These are phyloP conservation scores for Caenorhabditis briggsae DNA, from an alignment of 1,140 invertebrate species.

Conservation along the genomic window DNA sequence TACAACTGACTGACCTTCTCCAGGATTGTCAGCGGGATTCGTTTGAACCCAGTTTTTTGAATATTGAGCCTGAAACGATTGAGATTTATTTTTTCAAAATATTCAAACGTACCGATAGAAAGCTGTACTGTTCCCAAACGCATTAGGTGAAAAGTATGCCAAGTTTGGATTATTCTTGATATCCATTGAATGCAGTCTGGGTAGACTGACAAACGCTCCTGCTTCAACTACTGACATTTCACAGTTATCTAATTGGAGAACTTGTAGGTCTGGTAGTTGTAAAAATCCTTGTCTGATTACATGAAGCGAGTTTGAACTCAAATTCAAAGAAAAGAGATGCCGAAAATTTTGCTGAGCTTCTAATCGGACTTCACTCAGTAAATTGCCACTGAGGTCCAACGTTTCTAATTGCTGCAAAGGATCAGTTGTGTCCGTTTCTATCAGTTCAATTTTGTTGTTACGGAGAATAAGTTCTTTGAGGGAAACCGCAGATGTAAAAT, in stretches of 20 bases:
- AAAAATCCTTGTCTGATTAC: constrained; percentile 20
- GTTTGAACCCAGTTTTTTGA: constrained; percentile 26
- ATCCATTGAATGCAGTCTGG: background rate
- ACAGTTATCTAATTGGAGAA: constrained; percentile 7
- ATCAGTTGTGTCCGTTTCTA: constrained; percentile 24
- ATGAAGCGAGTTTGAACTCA: background rate
- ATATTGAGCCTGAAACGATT: constrained; percentile 1
- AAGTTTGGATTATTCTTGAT: constrained; percentile 32
- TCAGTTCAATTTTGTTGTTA: background rate
- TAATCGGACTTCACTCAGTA: constrained; percentile 4
- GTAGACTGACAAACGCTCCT: background rate
- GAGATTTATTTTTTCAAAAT: too few relatives aligned
- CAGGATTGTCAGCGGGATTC: constrained; percentile 14
- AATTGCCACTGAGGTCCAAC: background rate
- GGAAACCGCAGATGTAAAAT: constrained; percentile 22
- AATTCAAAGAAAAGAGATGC: constrained; percentile 4
- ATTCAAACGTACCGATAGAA: constrained; percentile 16
- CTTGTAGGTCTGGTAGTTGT: constrained; percentile 14
- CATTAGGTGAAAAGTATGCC: constrained; percentile 8
- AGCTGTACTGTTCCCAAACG: background rate
- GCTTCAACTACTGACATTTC: constrained; percentile 4
- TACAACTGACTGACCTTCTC: constrained; percentile 31
- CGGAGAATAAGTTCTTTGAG: constrained; percentile 15
- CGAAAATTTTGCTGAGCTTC: constrained; percentile 46
- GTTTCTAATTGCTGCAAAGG: constrained; percentile 27